Evolutionary conservation across 2,113 vertebrate species (phyloP), one percentile per base, ranked within the genome.

Genomic region (Platichthys stellatus): DNA sequence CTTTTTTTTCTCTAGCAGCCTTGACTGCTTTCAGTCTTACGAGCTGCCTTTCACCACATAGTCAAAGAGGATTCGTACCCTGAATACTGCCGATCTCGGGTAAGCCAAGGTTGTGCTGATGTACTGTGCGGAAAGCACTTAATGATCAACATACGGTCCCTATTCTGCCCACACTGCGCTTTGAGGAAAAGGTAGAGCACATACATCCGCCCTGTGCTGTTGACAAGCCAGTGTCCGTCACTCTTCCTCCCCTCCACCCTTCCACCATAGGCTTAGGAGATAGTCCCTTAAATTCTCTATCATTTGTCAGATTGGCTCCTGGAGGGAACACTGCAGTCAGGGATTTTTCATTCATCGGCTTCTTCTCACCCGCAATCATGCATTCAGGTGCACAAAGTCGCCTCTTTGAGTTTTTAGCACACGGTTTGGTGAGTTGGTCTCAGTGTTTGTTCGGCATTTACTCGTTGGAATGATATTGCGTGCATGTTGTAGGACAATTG

Each of bases 351-450:
- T 78, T 81, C 74, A 53, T 65, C 54, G 31, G 38, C 69, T 17
- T 17, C 26, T 43, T 66, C 31, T 79, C 2, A 53, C 59, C 60
- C 47, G 72, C 67, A 67, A 61, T 65, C 64, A 95, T 94, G 94
- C 92, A 90, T 61, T 89, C 86, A 58, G 87, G 92, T 63, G 93
- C 92, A 12, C 79, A 86, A 69, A 94, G 94, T 72, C 90, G 90
- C 45, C 90, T 95, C 47, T 95, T 94, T 90, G 93, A 94, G 35
- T 93, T 94, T 78, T 89, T 95, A 71, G 92, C 91, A 26, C 92
- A 93, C 43, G 93, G 93, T 57, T 82, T 93, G 92, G 93, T 95
- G 89, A 95, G 94, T 93, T 57, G 14, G 3, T 11, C 28, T 15
- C 10, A n/a, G 18, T 24, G 21, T 26, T 28, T 63, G 49, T 72